phyloP scores from a whole-genome alignment of 2,888 invertebrate genomes.

The Terebella lapidaria region DNA sequence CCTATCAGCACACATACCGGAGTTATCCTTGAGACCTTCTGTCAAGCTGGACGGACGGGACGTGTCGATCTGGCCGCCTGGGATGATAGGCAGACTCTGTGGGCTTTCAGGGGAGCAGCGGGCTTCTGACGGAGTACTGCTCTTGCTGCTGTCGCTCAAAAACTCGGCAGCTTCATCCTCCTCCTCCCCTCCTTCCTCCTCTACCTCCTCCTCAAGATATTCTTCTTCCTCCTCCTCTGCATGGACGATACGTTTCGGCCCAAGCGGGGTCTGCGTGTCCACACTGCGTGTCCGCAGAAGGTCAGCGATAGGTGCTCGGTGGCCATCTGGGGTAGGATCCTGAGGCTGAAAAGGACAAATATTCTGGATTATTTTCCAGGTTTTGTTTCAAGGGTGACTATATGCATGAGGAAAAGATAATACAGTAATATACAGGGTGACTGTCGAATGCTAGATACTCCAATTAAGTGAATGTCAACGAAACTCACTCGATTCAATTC shows the following conservation, averaged over 20 bases:
- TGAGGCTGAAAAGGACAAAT: conserved; percentile 45
- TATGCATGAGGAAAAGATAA: too few species aligned
- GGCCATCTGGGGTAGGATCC: conserved; percentile 77
- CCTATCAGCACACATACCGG: conserved; percentile 9
- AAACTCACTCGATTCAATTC: too few species aligned
- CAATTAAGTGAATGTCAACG: too few species aligned
- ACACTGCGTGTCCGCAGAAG: conserved; percentile 67
- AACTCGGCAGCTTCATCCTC: background rate
- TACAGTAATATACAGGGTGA: too few species aligned
- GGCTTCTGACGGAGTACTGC: conserved; percentile 25
- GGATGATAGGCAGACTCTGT: conserved; percentile 54
- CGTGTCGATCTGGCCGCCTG: conserved; percentile 62
- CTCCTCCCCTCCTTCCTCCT: background rate
- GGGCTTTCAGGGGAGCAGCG: conserved; percentile 64
- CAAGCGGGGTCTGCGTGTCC: conserved; percentile 78
- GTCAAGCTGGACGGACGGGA: conserved; percentile 60
- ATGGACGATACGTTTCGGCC: too few species aligned
- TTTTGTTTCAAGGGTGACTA: too few species aligned
- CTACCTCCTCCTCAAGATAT: background rate
- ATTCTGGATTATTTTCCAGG: too few species aligned
- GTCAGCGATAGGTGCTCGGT: conserved; percentile 77
- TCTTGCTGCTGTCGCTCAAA: background rate
- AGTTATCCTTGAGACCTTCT: conserved; percentile 11
- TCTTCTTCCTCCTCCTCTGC: background rate
- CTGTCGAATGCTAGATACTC: too few species aligned